phyloP scores from a whole-genome alignment of 1,140 invertebrate genomes.

The Neodiprion fabricii region DNA sequence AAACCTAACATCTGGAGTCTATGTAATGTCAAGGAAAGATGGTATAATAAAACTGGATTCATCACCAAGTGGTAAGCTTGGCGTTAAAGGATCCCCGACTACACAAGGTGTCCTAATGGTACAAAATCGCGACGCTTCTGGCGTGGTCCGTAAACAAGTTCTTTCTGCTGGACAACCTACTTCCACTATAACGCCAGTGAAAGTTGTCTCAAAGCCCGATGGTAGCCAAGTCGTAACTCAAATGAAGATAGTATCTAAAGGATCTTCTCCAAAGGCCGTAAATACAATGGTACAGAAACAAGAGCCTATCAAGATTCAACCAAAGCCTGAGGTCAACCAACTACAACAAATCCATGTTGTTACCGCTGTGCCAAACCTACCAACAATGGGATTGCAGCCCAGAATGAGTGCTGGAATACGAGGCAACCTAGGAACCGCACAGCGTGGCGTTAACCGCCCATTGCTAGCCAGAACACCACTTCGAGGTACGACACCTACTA shows the following conservation, averaged over 20 bases:
- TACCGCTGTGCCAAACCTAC: slow-evolving; percentile 43
- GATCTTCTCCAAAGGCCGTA: slow-evolving; percentile 41
- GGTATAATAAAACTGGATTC: slow-evolving; percentile 73
- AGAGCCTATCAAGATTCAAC: slow-evolving; percentile 59
- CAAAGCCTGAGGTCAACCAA: slow-evolving; percentile 56
- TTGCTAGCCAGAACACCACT: slow-evolving; percentile 50
- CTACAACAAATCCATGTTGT: slow-evolving; percentile 58
- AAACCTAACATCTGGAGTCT: slow-evolving; percentile 70
- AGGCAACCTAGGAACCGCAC: slow-evolving; percentile 21
- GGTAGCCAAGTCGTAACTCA: slow-evolving; percentile 56
- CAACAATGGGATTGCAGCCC: slow-evolving; percentile 44
- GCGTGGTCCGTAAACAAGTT: slow-evolving; percentile 54
- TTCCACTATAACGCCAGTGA: slow-evolving; percentile 51
- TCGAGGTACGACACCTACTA: slow-evolving; percentile 45
- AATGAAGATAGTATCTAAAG: slow-evolving; percentile 57
- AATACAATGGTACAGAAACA: slow-evolving; percentile 38
- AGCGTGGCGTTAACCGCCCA: slow-evolving; percentile 46
- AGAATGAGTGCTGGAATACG: slow-evolving; percentile 40
- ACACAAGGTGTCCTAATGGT: slow-evolving; percentile 53
- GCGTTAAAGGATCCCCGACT: slow-evolving; percentile 44
- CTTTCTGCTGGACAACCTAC: slow-evolving; percentile 45
- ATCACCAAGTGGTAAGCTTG: slow-evolving; percentile 63
- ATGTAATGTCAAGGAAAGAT: slow-evolving; percentile 78
- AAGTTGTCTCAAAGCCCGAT: slow-evolving; percentile 57
- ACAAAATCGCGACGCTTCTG: slow-evolving; percentile 51